These are phyloP conservation scores for Drosophila putrida DNA, from an alignment of 2,888 invertebrate genomes.

Conservation along the genomic window DNA sequence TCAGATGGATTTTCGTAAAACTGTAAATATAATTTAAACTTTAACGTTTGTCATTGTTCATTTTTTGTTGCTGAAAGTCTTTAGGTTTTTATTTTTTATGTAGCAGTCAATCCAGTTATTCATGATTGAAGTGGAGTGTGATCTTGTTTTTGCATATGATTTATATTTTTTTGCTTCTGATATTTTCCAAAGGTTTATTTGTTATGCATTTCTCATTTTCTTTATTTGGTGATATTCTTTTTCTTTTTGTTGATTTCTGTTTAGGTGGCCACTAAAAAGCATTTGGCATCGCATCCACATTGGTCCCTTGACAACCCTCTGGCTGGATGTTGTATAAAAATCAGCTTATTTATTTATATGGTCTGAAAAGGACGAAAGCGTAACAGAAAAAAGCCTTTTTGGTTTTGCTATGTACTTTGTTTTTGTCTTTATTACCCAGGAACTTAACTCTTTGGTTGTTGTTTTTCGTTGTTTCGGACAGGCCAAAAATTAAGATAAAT, in stretches of 20 bases:
- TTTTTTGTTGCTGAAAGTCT: neutral
- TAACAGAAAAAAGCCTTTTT: slow-evolving; percentile 38
- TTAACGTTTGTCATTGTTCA: neutral
- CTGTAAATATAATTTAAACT: neutral
- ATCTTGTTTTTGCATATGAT: slow-evolving; percentile 35
- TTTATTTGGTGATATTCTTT: neutral
- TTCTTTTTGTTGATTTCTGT: slow-evolving; percentile 35
- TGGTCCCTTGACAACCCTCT: slow-evolving; percentile 52
- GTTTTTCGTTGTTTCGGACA: slow-evolving; percentile 30
- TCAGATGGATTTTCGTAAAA: neutral
- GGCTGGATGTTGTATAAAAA: slow-evolving; percentile 56
- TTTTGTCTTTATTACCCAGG: slow-evolving; percentile 33
- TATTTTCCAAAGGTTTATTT: neutral
- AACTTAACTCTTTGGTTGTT: slow-evolving; percentile 68
- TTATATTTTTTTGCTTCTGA: slow-evolving; percentile 58
- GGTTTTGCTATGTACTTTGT: slow-evolving; percentile 20
- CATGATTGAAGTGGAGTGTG: slow-evolving; percentile 47
- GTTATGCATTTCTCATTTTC: neutral
- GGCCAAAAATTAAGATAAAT: slow-evolving; percentile 76
- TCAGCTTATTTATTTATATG: slow-evolving; percentile 76
- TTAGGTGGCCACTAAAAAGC: slow-evolving; percentile 57
- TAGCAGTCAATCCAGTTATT: slow-evolving; percentile 39
- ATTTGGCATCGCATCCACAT: slow-evolving; percentile 37
- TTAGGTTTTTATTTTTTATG: no score
- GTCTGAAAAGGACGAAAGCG: slow-evolving; percentile 25